phyloP scores from a whole-genome alignment of 2,113 vertebrate species.

The Hucho hucho region DNA sequence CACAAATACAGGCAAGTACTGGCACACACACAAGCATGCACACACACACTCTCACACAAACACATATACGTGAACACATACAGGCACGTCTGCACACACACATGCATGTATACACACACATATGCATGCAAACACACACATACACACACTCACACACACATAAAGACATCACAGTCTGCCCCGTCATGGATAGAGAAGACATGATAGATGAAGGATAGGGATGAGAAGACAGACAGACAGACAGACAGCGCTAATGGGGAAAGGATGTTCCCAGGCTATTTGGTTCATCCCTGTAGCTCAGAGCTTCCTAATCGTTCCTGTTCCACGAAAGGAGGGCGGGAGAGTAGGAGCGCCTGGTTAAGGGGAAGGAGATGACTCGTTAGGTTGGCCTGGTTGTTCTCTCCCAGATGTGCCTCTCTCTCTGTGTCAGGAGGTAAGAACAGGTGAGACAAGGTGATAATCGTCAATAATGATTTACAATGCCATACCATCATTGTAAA shows the following conservation, averaged over 20 bases:
- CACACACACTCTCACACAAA: not conserved
- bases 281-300: not conserved
- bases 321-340: not conserved
- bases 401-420: slow-evolving; percentile 29
- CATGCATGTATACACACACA: not conserved
- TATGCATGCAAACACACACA: no score
- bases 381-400: not conserved
- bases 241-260: not conserved
- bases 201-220: not conserved
- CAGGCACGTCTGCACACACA: not conserved
- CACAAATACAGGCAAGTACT: no score
- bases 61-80: not conserved
- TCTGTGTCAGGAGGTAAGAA: not conserved
- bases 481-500: no score
- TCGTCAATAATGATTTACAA: no score
- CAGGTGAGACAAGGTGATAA: no score
- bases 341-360: not conserved
- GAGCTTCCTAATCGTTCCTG: not conserved
- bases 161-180: no score
- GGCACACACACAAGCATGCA: not conserved
- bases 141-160: no score
- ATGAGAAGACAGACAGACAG: slow-evolving; percentile 3
- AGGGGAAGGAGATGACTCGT: not conserved
- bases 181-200: not conserved
- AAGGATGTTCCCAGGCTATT: not conserved